Conservation (phyloP, 2,888 invertebrate species). For the Serrognathus titanus region DNA sequence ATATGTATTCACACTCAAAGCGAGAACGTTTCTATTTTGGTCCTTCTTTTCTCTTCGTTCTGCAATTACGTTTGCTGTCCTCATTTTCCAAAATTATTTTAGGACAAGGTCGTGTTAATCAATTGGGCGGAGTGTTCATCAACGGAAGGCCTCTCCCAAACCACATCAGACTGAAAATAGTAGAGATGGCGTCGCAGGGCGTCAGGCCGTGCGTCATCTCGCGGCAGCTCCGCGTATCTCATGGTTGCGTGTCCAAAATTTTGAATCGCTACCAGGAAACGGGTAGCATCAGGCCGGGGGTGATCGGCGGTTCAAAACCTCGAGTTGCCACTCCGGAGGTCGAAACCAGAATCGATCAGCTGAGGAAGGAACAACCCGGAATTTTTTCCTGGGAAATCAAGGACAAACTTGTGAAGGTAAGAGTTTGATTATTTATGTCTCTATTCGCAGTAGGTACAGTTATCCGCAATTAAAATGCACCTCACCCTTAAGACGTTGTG, state of each 20-base stretch:
- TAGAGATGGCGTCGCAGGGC: slow-evolving; percentile 93
- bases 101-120: slow-evolving; percentile 97
- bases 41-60: neutral
- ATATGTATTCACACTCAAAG: too few species aligned
- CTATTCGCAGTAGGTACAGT: too few species aligned
- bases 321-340: slow-evolving; percentile 92
- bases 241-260: slow-evolving; percentile 97
- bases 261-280: slow-evolving; percentile 93
- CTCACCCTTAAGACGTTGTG: too few species aligned
- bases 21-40: too few species aligned
- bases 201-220: slow-evolving; percentile 95
- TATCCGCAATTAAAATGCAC: too few species aligned
- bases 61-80: neutral
- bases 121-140: slow-evolving; percentile 96
- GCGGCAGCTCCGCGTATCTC: slow-evolving; percentile 91
- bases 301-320: slow-evolving; percentile 91
- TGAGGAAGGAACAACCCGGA: slow-evolving; percentile 88
- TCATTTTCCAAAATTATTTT: slow-evolving; percentile 36
- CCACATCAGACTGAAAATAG: slow-evolving; percentile 91
- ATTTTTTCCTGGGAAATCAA: slow-evolving; percentile 96
- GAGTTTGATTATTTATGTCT: neutral
- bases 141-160: slow-evolving; percentile 96
- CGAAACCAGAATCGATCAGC: slow-evolving; percentile 85
- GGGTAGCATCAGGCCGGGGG: slow-evolving; percentile 91
- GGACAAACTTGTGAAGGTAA: slow-evolving; percentile 84